Base-by-base conservation (phyloP, 2,888 invertebrate species). In the Byasa hedistus region DNA sequence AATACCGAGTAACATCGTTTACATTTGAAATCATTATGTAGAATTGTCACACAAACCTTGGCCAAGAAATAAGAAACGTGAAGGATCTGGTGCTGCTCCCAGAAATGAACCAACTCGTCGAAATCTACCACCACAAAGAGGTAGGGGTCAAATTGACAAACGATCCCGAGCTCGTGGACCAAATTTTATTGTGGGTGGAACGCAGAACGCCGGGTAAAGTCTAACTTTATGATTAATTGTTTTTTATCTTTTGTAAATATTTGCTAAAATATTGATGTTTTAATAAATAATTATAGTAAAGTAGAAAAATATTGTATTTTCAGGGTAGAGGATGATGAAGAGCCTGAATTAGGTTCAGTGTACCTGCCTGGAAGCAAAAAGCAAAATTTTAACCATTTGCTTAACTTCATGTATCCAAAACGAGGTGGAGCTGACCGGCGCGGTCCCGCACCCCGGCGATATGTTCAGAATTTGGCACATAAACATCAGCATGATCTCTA, bases 401-500 rank as follows among this genome's bases (percentile, higher is more conserved):
- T 98, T 79, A 98, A 98, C 92, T 98, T 98, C 90, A 95, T 96
- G 85, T 97, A 96, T 85, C 94, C 94, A 71, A 94, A 95, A 58
- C 93, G 95, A 60, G 94, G 93, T 61, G 75, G 75, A 60, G 73
- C 72, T 57, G 81, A 79, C 66, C 82, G 82, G 69, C 84, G 85
- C 72, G 85, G 82, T 68, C 77, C 78, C 48, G 84, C 79, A 71
- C 79, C 79, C 21, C 81, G 84, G 51, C 85, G 84, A 68, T 84
- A 79, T 36, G 75, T 69, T 52, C 83, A 85, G 70, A 83, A 84
- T 71, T 73, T 78, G 59, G 71, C 79, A 68, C 95, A 95, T 76
- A 96, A 95, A 81, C 98, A 97, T 87, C 97, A 96, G 85, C 98
- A 98, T 89, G 98, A 98, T 82, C 96, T 98, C 79, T 99, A 97